A percentile compares a stretch with the other conserved stretches of the same genome.
These are phyloP conservation scores for Adelognathus sp. DNA, from an alignment of 2,888 invertebrate species.

Conservation along the genomic window DNA sequence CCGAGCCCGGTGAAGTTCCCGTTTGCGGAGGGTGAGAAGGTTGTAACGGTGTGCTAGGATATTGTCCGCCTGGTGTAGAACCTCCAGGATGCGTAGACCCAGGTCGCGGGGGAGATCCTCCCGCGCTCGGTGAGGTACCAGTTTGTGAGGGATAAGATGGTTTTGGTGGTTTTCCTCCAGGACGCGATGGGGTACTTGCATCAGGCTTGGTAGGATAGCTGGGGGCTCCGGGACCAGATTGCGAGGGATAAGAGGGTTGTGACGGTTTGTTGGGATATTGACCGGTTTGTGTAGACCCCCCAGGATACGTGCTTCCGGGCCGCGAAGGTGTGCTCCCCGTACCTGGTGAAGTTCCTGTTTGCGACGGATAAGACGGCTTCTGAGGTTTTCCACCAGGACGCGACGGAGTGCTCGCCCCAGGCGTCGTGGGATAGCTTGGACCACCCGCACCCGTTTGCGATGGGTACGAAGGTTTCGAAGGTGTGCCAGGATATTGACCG, in stretches of 20 bases:
- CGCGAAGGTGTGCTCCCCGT: conserved; percentile 39
- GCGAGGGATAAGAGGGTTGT: conserved; percentile 33
- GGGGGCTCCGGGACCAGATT: conserved; percentile 45
- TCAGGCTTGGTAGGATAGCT: conserved; percentile 51
- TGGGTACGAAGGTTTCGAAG: conserved; percentile 46
- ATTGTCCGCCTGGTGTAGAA: neutral
- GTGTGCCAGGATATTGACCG: conserved; percentile 51
- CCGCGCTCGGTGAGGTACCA: neutral
- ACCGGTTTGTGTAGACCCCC: conserved; percentile 37
- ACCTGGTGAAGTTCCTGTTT: conserved; percentile 2
- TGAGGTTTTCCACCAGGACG: conserved; percentile 66
- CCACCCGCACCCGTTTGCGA: conserved; percentile 43
- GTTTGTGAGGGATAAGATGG: neutral
- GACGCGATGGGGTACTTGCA: neutral
- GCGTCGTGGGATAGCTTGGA: conserved; percentile 58
- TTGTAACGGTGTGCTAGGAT: too few relatives aligned
- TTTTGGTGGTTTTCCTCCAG: neutral
- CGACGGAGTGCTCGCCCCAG: conserved; percentile 37
- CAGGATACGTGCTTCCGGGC: conserved; percentile 35
- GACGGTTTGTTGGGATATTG: conserved; percentile 10
- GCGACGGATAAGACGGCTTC: conserved; percentile 60
- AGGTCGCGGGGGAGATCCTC: conserved; percentile 11
- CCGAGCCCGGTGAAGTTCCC: conserved; percentile 67
- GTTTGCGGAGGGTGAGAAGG: conserved; percentile 62
- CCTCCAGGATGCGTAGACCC: neutral